Conservation (phyloP, 1,140 invertebrate species). For the Zaprionus capensis region DNA sequence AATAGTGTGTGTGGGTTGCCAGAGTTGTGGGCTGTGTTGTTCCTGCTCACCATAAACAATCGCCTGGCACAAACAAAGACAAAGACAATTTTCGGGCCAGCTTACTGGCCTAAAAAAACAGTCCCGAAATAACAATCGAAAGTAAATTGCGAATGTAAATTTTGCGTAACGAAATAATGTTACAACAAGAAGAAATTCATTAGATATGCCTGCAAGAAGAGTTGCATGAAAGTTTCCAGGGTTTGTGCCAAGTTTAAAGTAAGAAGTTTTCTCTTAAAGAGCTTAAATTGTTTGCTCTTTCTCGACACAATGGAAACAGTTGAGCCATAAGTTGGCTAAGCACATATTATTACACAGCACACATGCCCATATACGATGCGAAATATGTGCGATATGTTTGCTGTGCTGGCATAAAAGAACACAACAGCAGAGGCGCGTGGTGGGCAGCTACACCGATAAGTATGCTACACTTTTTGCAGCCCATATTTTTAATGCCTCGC, state of each 20-base stretch:
- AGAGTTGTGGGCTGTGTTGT: conserved; percentile 11
- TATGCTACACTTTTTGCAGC: conserved; percentile 18
- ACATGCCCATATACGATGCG: neutral
- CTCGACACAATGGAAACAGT: neutral
- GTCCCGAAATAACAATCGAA: conserved; percentile 34
- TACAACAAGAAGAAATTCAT: conserved; percentile 1
- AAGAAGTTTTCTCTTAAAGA: neutral
- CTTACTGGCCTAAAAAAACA: conserved; percentile 35
- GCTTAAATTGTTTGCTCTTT: neutral
- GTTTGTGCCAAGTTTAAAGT: neutral
- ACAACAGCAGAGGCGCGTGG: neutral
- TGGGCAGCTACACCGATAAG: neutral
- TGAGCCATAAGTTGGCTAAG: neutral
- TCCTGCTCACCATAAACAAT: conserved; percentile 28
- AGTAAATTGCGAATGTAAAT: conserved; percentile 31
- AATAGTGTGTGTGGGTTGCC: conserved; percentile 23
- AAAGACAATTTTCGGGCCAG: neutral
- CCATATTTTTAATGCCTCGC: conserved; percentile 55
- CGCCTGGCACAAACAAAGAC: conserved; percentile 34
- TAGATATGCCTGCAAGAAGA: neutral
- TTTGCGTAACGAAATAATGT: conserved; percentile 20
- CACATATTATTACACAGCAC: conserved; percentile 4
- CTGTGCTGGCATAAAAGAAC: neutral
- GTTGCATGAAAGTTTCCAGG: neutral
- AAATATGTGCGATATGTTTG: neutral